These are phyloP conservation scores for Achatina immaculata DNA, from an alignment of 1,140 invertebrate genomes.

Conservation along the genomic window DNA sequence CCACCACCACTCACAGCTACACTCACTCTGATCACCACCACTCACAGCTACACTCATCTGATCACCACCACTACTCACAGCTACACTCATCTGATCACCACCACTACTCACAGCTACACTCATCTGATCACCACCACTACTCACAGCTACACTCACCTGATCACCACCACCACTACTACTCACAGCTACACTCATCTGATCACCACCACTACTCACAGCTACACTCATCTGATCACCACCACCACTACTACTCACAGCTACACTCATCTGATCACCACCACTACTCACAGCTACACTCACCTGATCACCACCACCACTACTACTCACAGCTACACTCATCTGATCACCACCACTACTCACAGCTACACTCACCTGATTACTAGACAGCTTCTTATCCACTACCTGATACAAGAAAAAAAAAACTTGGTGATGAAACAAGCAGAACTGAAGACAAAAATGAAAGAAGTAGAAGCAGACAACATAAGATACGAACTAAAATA, in stretches of 20 bases:
- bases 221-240: not conserved
- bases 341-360: slow-evolving; percentile 22
- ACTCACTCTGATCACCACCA: no score
- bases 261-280: not conserved
- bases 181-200: not conserved
- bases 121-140: no score
- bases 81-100: no score
- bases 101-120: no score
- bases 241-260: slow-evolving; percentile 8
- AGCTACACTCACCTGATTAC: slow-evolving; percentile 52
- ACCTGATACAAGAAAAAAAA: slow-evolving; percentile 39
- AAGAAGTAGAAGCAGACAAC: no score
- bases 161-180: not conserved
- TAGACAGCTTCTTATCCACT: slow-evolving; percentile 46
- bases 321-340: slow-evolving; percentile 8
- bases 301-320: not conserved
- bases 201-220: not conserved
- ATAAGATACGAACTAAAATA: no score
- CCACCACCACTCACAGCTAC: no score
- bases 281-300: not conserved
- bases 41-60: no score
- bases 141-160: no score
- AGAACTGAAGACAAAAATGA: no score
- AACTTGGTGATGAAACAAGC: not conserved
- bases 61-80: no score